Conservation (phyloP, 2,113 vertebrate genomes). For the Acanthochromis polyacanthus region DNA sequence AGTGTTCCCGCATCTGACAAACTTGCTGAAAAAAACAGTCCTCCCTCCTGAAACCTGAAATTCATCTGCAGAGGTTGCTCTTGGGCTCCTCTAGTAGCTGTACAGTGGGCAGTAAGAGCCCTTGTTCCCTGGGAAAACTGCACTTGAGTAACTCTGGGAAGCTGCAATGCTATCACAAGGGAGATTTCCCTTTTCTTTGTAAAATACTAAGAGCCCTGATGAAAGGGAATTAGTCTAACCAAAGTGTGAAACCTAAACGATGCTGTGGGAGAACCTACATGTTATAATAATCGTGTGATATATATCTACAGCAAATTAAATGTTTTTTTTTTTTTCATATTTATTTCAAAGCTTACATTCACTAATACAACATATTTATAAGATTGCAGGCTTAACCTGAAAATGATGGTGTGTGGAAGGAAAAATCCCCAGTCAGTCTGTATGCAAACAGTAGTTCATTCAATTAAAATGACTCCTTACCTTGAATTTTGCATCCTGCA, state of each 20-base stretch:
- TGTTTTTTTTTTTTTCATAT: too few species aligned
- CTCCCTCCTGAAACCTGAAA: slow-evolving; percentile 52
- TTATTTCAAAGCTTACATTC: too few species aligned
- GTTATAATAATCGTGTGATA: too few species aligned
- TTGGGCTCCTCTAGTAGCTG: slow-evolving; percentile 30
- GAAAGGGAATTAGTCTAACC: neutral
- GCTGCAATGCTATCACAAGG: slow-evolving; percentile 19
- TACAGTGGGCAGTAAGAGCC: slow-evolving; percentile 53
- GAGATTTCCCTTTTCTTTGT: neutral
- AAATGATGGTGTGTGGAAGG: too few species aligned
- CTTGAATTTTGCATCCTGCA: neutral
- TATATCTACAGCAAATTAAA: too few species aligned
- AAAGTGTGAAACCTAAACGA: neutral
- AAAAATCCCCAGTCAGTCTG: too few species aligned
- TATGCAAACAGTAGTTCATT: too few species aligned
- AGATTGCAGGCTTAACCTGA: too few species aligned
- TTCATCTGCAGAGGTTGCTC: slow-evolving; percentile 46
- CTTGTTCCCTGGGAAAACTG: slow-evolving; percentile 39
- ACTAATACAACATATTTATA: too few species aligned
- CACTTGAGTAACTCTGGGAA: slow-evolving; percentile 39
- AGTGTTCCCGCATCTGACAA: neutral
- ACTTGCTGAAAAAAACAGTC: slow-evolving; percentile 4
- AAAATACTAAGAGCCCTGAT: neutral
- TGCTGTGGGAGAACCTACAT: too few species aligned
- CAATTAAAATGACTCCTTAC: neutral